A percentile compares a stretch with the other conserved stretches of the same genome.
Conservation (phyloP, 2,888 invertebrate species). For the Cataglyphis cursor region DNA sequence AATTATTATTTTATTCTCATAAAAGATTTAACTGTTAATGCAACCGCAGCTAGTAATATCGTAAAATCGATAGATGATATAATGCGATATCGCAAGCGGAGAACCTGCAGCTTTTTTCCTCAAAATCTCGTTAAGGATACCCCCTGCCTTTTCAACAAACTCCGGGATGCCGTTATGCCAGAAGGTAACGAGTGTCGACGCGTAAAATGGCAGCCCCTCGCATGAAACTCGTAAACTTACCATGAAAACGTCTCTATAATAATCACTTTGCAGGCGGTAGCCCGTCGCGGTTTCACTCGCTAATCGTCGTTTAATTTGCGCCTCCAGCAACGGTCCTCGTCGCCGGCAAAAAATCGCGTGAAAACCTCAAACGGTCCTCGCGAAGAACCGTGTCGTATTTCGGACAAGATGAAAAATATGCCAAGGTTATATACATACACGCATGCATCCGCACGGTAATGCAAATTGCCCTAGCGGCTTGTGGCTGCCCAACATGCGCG, state of each 20-base stretch:
- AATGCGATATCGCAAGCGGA: not conserved
- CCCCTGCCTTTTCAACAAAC: not conserved
- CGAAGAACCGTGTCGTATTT: not conserved
- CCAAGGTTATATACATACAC: not conserved
- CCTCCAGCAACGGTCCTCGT: slow-evolving; percentile 47
- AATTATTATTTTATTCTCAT: not conserved
- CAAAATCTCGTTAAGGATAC: not conserved
- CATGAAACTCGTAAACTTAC: slow-evolving; percentile 75
- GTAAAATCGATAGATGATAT: not conserved
- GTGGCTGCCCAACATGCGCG: not conserved
- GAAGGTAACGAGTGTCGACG: slow-evolving; percentile 53
- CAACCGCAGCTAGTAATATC: not conserved
- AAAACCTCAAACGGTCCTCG: not conserved
- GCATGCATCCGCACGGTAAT: slow-evolving; percentile 44
- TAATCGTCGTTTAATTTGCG: slow-evolving; percentile 70
- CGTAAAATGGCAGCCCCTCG: slow-evolving; percentile 60
- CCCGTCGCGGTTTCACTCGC: slow-evolving; percentile 45
- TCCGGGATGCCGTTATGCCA: slow-evolving; percentile 54
- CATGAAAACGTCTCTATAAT: slow-evolving; percentile 78
- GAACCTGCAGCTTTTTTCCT: not conserved
- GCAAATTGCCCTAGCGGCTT: slow-evolving; percentile 23
- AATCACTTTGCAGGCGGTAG: slow-evolving; percentile 68
- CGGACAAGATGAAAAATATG: not conserved
- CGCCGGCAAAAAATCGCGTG: slow-evolving; percentile 21
- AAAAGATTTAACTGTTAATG: not conserved